Evolutionary conservation across 2,797 vertebrate genomes (phyloP).

Genomic region (Phylloscopus collybita): DNA sequence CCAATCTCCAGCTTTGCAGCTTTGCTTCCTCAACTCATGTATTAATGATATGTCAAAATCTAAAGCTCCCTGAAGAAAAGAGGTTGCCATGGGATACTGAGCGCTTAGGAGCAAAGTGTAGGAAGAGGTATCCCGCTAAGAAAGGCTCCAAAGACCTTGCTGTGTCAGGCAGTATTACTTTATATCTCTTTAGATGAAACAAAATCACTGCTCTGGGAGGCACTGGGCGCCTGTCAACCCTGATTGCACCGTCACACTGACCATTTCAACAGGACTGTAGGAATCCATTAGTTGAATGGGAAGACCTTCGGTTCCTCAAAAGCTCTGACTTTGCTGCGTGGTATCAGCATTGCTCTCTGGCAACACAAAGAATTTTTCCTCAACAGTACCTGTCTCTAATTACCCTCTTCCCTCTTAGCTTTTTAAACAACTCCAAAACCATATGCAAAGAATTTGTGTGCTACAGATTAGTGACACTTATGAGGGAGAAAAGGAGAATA

Average conservation of each 20-base stretch:
- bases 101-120: constrained; percentile 26
- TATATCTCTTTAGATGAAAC: constrained; percentile 57
- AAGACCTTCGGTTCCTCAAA: not conserved
- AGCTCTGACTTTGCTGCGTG: not conserved
- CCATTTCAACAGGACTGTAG: constrained; percentile 10
- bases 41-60: constrained; percentile 71
- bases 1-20: constrained; percentile 53
- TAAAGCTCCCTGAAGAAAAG: constrained; percentile 67
- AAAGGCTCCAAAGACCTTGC: constrained; percentile 51
- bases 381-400: not conserved
- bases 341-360: not conserved
- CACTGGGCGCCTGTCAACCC: constrained; percentile 29
- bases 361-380: not conserved
- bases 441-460: not conserved
- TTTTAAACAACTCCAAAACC: not conserved
- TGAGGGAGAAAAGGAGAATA: not conserved
- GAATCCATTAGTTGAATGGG: not conserved
- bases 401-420: not conserved
- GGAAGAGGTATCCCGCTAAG: constrained; percentile 27
- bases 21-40: constrained; percentile 61
- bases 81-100: constrained; percentile 73
- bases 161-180: constrained; percentile 53
- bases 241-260: constrained; percentile 25
- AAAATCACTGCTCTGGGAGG: constrained; percentile 47
- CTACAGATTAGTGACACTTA: not conserved